phyloP scores from a whole-genome alignment of 1,140 invertebrate species.

The Aphidius gifuensis region DNA sequence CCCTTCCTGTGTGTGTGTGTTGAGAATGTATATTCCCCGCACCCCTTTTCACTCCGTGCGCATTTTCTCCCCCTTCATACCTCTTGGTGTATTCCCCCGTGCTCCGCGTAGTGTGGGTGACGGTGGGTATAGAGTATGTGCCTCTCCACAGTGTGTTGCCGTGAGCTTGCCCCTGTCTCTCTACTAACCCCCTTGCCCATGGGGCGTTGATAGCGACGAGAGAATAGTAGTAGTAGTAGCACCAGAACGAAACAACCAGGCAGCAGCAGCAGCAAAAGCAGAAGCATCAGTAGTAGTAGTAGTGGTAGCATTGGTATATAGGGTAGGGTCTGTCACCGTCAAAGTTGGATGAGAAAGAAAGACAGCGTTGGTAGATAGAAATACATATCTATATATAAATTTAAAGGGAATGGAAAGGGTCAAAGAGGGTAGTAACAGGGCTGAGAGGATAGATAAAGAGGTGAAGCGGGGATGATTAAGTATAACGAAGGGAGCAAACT shows the following conservation, averaged over 20 bases:
- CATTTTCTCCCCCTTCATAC: slow-evolving; percentile 29
- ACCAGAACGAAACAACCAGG: too few species aligned
- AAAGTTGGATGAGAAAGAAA: slow-evolving; percentile 35
- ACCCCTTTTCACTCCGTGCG: not conserved
- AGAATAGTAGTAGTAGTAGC: too few species aligned
- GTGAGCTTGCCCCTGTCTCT: too few species aligned
- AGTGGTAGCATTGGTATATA: slow-evolving; percentile 29
- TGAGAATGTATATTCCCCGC: not conserved
- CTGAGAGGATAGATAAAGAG: not conserved
- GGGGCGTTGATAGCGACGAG: too few species aligned
- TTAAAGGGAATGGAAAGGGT: not conserved
- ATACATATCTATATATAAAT: too few species aligned
- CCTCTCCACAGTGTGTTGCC: too few species aligned
- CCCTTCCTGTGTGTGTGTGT: slow-evolving; percentile 26
- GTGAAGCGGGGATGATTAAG: not conserved
- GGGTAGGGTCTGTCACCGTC: slow-evolving; percentile 54
- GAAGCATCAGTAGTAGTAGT: slow-evolving; percentile 31
- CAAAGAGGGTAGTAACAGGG: not conserved
- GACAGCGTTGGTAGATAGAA: not conserved
- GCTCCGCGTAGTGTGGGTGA: not conserved
- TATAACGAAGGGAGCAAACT: slow-evolving; percentile 18
- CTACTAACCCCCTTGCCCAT: too few species aligned
- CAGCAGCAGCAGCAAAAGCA: too few species aligned
- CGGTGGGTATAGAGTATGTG: too few species aligned
- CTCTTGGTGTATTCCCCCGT: slow-evolving; percentile 1